Base-by-base conservation (phyloP, 2,888 invertebrate genomes). In the Mythimna impura region DNA sequence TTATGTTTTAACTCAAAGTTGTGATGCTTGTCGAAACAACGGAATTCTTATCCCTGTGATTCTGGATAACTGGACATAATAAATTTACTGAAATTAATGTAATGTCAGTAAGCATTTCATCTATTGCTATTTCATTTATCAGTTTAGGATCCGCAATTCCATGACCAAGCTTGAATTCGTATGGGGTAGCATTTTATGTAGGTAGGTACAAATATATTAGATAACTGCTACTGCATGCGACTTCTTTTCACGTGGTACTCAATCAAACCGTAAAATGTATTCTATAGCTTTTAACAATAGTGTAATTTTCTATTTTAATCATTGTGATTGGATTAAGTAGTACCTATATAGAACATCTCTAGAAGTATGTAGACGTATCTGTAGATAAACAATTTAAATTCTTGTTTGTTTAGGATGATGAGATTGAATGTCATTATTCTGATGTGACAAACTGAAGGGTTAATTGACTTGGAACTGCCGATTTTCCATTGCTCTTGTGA, bases 21-120 rank as follows among this genome's bases (percentile, higher is more conserved):
- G 8, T 36, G 22, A 1, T 55, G 17, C 22, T 58, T 40, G 22
- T 55, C 14, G 20, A 22, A 20, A 20, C 50, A 30, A 43, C 22
- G 52, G 30, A 30, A 3, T 57, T 70, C 50, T 78, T 22, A 47
- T n/a, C 67, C 20, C n/a, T 43, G 22, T 25, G 20, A 25, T 43
- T 62, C 25, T 63, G 47, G 12, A 1, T 14, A 36, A 14, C 34
- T n/a, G 20, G 36, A 58, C 20, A 58, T 20, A 20, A 20, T 54
- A 58, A 58, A 10, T 20, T 20, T 17, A 34, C 20, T 20, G 10
- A 58, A 34, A 34, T 20, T 55, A 25, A 14, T 14, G 25, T 7
- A 34, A 1, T 7, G 20, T 58, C 58, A 34, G 22, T 61, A 3
- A 60, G 22, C 40, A 60, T 60, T 14, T 36, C 12, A 61, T 61